Base-by-base conservation (phyloP, 2,797 vertebrate genomes). In the Jordanella pulchra region DNA sequence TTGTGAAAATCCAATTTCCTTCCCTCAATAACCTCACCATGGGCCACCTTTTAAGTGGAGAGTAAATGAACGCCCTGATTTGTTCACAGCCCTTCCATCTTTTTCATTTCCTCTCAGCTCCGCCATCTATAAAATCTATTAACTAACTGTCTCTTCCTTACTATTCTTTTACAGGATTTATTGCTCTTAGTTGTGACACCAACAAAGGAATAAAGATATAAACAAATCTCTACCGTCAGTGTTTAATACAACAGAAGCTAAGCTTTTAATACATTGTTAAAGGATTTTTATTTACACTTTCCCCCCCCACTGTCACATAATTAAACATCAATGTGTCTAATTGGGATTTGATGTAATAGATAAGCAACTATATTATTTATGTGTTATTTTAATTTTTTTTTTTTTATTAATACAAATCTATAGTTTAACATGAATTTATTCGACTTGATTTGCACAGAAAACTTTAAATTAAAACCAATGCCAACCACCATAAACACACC, bases 1-100 rank as follows among this genome's bases (percentile, higher is more conserved):
- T 89, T 84, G 78, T 85, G 89, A 91, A 92, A 89, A 84, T 82
- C 87, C 72, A 84, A 91, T 92, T 91, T 89, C 87, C 92, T 73
- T 71, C 71, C 77, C 75, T 83, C 79, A 81, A 78, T 47, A 82
- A 80, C 53, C 72, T 79, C 48, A 3, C 85, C 86, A 86, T 85
- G 88, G 81, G 87, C 83, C 78, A 77, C 81, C 73, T 86, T 86
- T 83, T 77, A 88, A 89, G 79, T 69, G 65, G 67, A 81, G 65
- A 65, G 55, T 77, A 71, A 84, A 73, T 77, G 81, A 76, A 83
- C 21, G 48, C 30, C 67, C 69, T 85, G 55, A 89, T 89, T 90
- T 91, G 86, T 89, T 89, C 82, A 80, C 79, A 78, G n/a, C 51
- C 73, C 69, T 65, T 75, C 28, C 15, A 39, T 71, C 11, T 47